Evolutionary conservation across 2,888 invertebrate species (phyloP), one percentile per base, ranked within the genome.

Genomic region (Macrosoma leucophasiata): DNA sequence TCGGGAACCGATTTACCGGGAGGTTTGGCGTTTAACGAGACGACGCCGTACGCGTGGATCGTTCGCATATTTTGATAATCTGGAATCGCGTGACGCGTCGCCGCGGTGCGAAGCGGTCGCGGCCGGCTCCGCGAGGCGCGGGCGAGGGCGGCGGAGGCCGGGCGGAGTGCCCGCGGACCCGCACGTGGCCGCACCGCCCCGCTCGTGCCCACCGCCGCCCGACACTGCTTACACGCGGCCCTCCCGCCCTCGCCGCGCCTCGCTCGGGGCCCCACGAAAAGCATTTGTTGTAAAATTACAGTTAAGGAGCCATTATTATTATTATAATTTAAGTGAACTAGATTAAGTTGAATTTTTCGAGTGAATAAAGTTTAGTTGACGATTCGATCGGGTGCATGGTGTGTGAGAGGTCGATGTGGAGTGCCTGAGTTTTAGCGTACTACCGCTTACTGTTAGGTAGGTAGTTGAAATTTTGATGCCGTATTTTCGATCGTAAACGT

Each of bases 371-470:
- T 81, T 81, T 73, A 79, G 77, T 82, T 78, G 66, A 63, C 55
- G 68, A 75, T 77, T 74, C 73, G 78, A 74, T 74, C 75, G 79
- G 63, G 66, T 79, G 84, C 67, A 71, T 82, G 81, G 69, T 69
- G 79, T 69, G 60, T 78, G 79, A 67, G 77, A 79, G 77, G 70
- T 79, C 70, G 72, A 73, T 76, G 78, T 76, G 74, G 81, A 75
- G 79, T 82, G 82, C 76, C 78, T 79, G 84, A 67, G 72, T 71
- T 69, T 62, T 78, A 79, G 79, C 68, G 72, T 76, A 81, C 79
- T 78, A 76, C 82, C 72, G 84, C 84, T 84, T 82, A 84, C 79
- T 79, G 79, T 82, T 84, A 82, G 84, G 84, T 84, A 82, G 82
- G 82, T 82, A 81, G 81, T 81, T 81, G 77, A 72, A 78, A 79